Evolutionary conservation across 2,797 vertebrate genomes (phyloP).

Genomic region (Telmatherina bonti): DNA sequence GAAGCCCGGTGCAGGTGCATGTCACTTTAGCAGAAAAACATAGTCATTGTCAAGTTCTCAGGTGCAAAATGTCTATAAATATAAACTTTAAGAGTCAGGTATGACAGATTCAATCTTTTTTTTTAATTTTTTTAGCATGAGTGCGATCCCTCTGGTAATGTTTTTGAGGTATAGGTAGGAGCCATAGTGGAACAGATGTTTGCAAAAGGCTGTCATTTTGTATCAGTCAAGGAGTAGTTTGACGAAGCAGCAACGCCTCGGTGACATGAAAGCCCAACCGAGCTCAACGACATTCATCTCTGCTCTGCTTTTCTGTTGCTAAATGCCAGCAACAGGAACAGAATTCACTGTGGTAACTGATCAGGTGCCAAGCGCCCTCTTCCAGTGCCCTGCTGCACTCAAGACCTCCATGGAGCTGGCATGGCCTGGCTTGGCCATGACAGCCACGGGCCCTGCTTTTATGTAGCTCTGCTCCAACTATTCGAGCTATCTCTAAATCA

Average conservation of each 20-base stretch:
- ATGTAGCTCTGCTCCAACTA: conserved; percentile 57
- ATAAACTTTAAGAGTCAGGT: conserved; percentile 2
- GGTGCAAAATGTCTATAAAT: neutral
- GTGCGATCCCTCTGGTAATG: conserved; percentile 2
- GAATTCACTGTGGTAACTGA: conserved; percentile 77
- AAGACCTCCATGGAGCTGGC: conserved; percentile 66
- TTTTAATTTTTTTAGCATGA: neutral
- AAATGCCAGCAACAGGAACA: conserved; percentile 75
- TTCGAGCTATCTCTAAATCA: conserved; percentile 62
- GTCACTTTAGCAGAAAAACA: neutral
- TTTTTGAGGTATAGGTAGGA: conserved; percentile 25
- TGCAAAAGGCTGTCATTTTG: conserved; percentile 56
- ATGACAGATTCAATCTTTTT: conserved; percentile 14
- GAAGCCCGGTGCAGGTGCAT: conserved; percentile 24
- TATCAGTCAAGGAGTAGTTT: conserved; percentile 47
- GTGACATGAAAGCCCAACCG: conserved; percentile 66
- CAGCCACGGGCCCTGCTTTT: conserved; percentile 56
- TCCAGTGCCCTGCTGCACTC: conserved; percentile 60
- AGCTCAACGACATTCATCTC: conserved; percentile 65
- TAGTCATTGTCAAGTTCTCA: neutral
- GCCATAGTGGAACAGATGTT: conserved; percentile 50
- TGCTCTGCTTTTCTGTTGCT: conserved; percentile 69
- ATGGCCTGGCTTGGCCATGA: conserved; percentile 40
- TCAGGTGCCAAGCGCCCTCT: conserved; percentile 74
- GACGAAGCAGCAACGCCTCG: conserved; percentile 45